Conservation (phyloP, 2,888 invertebrate species). For the Tuta absoluta region DNA sequence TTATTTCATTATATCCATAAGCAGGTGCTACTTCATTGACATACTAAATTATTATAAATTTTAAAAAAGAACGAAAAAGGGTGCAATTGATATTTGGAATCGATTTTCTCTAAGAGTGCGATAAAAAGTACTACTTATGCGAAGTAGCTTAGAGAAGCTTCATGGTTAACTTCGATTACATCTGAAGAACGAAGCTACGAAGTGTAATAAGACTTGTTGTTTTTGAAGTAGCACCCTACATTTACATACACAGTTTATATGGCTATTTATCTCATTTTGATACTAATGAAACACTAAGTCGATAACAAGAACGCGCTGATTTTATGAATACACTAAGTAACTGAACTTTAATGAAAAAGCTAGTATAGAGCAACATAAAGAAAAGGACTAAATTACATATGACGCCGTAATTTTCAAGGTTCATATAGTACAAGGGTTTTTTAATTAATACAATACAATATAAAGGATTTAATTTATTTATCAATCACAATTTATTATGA, state of each 20-base stretch:
- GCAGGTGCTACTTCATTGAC: background rate
- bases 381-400: background rate
- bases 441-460: background rate
- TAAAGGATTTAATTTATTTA: background rate
- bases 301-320: background rate
- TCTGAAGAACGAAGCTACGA: no score
- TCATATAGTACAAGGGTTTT: background rate
- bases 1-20: background rate
- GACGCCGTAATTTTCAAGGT: background rate
- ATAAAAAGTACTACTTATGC: no score
- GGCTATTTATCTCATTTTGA: slow-evolving; percentile 9
- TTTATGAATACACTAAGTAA: background rate
- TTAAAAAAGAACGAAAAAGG: no score
- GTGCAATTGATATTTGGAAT: no score
- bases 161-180: no score
- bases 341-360: slow-evolving; percentile 2
- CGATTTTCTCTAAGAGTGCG: no score
- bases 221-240: background rate
- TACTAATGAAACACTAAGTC: background rate
- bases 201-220: no score
- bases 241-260: background rate
- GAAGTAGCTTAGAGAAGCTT: no score
- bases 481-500: background rate
- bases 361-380: background rate
- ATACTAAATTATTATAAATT: background rate